A percentile compares a stretch with the other conserved stretches of the same genome.
phyloP scores from a whole-genome alignment of 2,797 vertebrate species.

The Aselliscus stoliczkanus region DNA sequence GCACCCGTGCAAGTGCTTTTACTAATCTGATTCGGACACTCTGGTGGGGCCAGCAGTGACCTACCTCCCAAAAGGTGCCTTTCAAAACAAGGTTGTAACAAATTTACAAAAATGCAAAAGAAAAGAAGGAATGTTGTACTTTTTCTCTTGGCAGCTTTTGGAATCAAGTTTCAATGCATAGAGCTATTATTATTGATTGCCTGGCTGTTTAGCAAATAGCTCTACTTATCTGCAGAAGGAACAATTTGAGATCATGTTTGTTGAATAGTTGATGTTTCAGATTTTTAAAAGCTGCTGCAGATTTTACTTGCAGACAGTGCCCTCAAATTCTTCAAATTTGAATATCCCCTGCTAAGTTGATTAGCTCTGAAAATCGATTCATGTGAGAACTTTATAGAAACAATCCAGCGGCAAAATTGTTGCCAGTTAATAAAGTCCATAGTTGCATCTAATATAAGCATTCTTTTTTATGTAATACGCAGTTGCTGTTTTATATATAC shows the following conservation, averaged over 20 bases:
- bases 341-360: neutral
- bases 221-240: neutral
- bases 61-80: neutral
- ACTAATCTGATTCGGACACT: neutral
- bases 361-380: neutral
- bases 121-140: neutral
- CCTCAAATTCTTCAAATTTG: neutral
- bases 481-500: neutral
- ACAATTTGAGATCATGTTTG: neutral
- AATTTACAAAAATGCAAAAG: neutral
- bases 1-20: neutral
- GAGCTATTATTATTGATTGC: neutral
- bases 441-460: neutral
- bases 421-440: neutral
- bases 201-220: neutral
- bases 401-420: neutral
- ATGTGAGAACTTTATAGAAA: neutral
- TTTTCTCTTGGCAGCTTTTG: neutral
- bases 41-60: neutral
- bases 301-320: neutral
- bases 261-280: neutral
- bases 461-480: neutral
- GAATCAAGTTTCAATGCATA: slow-evolving; percentile 21
- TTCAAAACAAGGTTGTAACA: neutral
- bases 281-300: slow-evolving; percentile 3